Base-by-base conservation (phyloP, 2,797 vertebrate species). In the Huso huso region DNA sequence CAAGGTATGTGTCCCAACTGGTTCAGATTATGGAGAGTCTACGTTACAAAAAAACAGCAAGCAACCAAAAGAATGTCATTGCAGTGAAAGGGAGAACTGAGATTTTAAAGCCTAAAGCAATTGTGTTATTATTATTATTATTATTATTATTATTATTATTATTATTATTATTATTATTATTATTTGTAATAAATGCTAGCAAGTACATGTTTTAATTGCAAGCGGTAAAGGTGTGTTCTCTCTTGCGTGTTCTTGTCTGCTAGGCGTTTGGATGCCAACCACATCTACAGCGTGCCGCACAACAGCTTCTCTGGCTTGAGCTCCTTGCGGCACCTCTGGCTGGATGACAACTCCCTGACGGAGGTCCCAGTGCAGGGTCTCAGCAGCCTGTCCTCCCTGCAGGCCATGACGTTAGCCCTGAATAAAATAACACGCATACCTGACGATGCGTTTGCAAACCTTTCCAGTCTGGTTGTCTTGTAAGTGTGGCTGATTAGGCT, bases 241-340 rank as follows among this genome's bases (percentile, higher is more conserved):
- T 37, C 23, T 37, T 37, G 23, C 23, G 23, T 55, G 18, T 65
- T 8, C 63, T 48, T 62, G 48, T 74, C 73, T 64, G 15, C 68
- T 73, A 97, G 95, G 53, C 92, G 94, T 6, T 81, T 97, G 77
- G 95, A 97, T 72, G 95, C 95, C 73, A 97, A 97, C 70, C 94
- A 93, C 79, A 95, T 97, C 83, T 90, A 86, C 74, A 83, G 78
- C 1, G 88, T 97, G 51, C 89, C 92, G 48, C 68, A 76, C 13
- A 86, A 84, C 77, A 92, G 89, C 72, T 95, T 97, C 84, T 86
- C 78, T 0, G 93, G 93, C 51, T 86, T 97, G 72, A 79, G 82
- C 48, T 89, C 91, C 23, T 90, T 96, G 23, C 87, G 95, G 50
- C 93, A 97, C 81, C 85, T 97, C 61, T 97, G 94, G 95, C 77